Base-by-base conservation (phyloP, 2,113 vertebrate genomes). In the Notothenia rossii region DNA sequence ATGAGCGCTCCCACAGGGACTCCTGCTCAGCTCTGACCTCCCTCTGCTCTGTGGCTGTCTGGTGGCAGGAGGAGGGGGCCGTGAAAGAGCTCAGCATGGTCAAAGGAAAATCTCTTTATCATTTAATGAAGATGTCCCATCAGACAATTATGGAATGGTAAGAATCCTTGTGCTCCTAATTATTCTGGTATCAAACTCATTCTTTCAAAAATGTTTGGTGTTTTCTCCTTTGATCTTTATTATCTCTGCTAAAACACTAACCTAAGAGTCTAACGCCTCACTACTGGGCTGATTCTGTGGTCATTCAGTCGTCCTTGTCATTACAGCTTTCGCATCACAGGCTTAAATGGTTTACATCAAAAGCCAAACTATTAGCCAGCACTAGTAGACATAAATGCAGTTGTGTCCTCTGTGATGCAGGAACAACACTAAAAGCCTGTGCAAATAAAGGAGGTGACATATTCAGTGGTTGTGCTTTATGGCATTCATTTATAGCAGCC, bases 11-110 rank as follows among this genome's bases (percentile, higher is more conserved):
- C 91, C 86, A 36, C 58, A 58, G 87, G 90, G 89, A 77, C 77
- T 88, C 82, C 63, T 87, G 89, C 65, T 86, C 76, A 63, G 82
- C 51, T 72, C 33, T 89, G 85, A 91, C 91, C 93, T 86, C 83
- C 43, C 18, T 43, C 68, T 64, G 74, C 77, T 69, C 81, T 49
- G 70, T 72, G 79, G 51, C 75, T 87, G 79, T 83, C 72, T 74
- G 60, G 17, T 61, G 65, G 67, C 67, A 55, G 43, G 22, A 60
- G 15, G 17, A 66, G 13, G 29, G 20, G 25, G 48, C 25, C 22
- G 49, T 61, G 48, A 75, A 69, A 74, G 36, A 48, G 54, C 64
- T 75, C n/a, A 64, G 22, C 54, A 10, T n/a, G 22, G 56, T 15
- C 80, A 72, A 13, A 45, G 40, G n/a, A 61, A 71, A 64, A 63